Evolutionary conservation across 2,888 invertebrate genomes (phyloP), one percentile per base, ranked within the genome.

Genomic region (Callyntrura sp.): DNA sequence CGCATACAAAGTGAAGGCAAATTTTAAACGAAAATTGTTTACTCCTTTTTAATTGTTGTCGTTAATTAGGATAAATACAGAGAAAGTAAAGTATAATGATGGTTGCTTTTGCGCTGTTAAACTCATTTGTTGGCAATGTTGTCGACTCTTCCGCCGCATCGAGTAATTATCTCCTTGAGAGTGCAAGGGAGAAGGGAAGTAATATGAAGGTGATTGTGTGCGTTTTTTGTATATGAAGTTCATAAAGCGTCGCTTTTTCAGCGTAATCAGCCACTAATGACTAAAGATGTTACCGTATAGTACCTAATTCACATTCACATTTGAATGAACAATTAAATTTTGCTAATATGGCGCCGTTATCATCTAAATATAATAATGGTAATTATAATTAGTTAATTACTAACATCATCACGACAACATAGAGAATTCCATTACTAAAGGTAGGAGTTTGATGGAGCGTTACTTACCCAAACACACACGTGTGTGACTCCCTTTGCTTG

Each of bases 181-280:
- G 51, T 51, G 51, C 51, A 51, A 51, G 35, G 35, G 35, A 35
- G 35, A 43, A 43, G 43, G 68, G 23, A 62, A 73, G 8, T 48
- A 25, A 25, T 51, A 76, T 76, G 76, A 76, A 51, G 51, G 25
- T 76, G 48, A 25, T 48, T n/a, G 11, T 62, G 35, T 35, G 17
- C 12, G 17, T n/a, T 60, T n/a, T 62, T 62, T 11, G 14, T 45
- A 20, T 45, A 20, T 48, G 45, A 76, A 76, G 76, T 76, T 76
- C 76, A 55, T 51, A 51, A 35, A 76, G 76, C 25, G n/a, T n/a
- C n/a, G n/a, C n/a, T n/a, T 51, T 76, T 76, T 25, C 73, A 14
- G 2, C 17, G 17, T 25, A 70, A 70, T 23, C 62, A 14, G 23
- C 62, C 23, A 25, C 6, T 20, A 51, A 51, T 23, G 20, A 25